Evolutionary conservation across 1,140 invertebrate species (phyloP).

Genomic region (Agrypnia vestita): DNA sequence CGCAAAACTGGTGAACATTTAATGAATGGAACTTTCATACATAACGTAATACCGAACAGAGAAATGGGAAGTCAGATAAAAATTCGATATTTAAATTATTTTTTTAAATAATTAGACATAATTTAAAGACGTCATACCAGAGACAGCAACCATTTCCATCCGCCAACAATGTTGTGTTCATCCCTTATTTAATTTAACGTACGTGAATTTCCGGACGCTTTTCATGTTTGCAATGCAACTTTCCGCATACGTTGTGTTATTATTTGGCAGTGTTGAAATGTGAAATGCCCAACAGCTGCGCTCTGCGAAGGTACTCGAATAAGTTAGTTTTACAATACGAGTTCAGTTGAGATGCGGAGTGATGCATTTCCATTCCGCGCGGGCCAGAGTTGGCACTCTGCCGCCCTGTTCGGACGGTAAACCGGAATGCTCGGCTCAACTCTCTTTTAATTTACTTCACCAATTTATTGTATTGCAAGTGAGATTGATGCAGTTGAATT

Average conservation of each 20-base stretch:
- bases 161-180: not conserved
- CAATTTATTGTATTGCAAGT: too few species aligned
- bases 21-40: too few species aligned
- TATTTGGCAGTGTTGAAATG: slow-evolving; percentile 23
- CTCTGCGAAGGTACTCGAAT: slow-evolving; percentile 16
- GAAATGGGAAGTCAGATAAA: too few species aligned
- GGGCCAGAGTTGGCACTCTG: not conserved
- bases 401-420: not conserved
- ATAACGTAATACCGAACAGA: too few species aligned
- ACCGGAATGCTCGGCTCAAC: too few species aligned
- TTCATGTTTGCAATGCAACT: slow-evolving; percentile 10
- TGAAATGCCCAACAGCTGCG: slow-evolving; percentile 8
- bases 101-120: too few species aligned
- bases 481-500: too few species aligned
- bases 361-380: slow-evolving; percentile 16
- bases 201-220: not conserved
- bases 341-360: slow-evolving; percentile 15
- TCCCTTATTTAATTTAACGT: slow-evolving; percentile 13
- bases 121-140: not conserved
- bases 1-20: too few species aligned
- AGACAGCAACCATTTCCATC: not conserved
- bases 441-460: too few species aligned
- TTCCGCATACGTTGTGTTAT: slow-evolving; percentile 9
- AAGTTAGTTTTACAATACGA: slow-evolving; percentile 14
- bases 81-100: too few species aligned